phyloP scores from a whole-genome alignment of 2,888 invertebrate species.

The Pyrrhosoma nymphula region DNA sequence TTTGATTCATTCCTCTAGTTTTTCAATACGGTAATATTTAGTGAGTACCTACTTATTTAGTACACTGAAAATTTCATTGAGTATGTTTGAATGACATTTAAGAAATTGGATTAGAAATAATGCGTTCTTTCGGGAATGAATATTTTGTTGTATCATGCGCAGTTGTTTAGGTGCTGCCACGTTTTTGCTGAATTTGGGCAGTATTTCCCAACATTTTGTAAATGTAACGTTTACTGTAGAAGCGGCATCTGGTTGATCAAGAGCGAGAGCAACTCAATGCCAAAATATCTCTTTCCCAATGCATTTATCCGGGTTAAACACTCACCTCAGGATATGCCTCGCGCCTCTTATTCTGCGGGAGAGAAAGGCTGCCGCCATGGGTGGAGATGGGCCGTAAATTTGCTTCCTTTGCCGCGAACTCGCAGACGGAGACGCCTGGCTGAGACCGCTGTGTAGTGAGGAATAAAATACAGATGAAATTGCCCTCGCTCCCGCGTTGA shows the following conservation, averaged over 20 bases:
- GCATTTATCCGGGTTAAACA: not conserved
- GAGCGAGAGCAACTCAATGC: not conserved
- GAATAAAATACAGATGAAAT: slow-evolving; percentile 32
- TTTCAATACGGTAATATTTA: too few species aligned
- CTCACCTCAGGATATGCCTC: not conserved
- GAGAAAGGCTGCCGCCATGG: not conserved
- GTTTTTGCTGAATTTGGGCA: too few species aligned
- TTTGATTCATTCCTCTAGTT: too few species aligned
- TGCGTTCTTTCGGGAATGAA: too few species aligned
- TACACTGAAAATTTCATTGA: too few species aligned
- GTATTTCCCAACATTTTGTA: not conserved
- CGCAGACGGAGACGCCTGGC: not conserved
- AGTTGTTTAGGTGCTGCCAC: too few species aligned
- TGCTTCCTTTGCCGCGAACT: not conserved
- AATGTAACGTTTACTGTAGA: too few species aligned
- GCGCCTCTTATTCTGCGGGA: not conserved
- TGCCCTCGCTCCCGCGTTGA: not conserved
- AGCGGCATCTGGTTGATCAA: not conserved
- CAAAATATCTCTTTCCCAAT: not conserved
- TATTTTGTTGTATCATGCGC: too few species aligned
- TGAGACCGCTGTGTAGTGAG: not conserved
- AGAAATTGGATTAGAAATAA: too few species aligned
- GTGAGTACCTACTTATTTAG: too few species aligned
- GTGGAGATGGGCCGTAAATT: slow-evolving; percentile 6
- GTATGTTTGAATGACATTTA: too few species aligned